phyloP scores from a whole-genome alignment of 2,113 vertebrate species.

The Tapirus terrestris region DNA sequence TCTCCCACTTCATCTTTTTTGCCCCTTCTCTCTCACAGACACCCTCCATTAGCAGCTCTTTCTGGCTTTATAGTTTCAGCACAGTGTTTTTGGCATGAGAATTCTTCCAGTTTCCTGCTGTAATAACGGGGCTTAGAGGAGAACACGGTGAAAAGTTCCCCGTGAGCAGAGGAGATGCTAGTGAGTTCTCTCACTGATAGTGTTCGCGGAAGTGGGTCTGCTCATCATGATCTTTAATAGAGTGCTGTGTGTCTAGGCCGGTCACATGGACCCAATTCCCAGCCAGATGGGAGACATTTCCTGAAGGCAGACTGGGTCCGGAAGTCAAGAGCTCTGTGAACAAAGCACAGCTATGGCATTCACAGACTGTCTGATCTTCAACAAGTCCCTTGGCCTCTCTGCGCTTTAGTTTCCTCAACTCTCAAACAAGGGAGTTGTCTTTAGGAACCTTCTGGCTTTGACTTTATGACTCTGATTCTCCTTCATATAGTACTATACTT shows the following conservation, averaged over 20 bases:
- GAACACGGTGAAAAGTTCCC: background rate
- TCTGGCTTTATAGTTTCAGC: slow-evolving; percentile 2
- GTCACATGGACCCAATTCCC: background rate
- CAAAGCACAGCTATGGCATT: background rate
- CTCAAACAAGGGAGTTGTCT: background rate
- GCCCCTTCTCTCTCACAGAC: background rate
- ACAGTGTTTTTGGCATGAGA: background rate
- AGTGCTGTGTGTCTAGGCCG: background rate
- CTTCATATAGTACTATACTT: background rate
- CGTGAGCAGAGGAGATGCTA: background rate
- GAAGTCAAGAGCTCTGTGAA: background rate
- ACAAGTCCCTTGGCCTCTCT: background rate
- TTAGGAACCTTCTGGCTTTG: background rate
- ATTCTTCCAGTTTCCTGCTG: slow-evolving; percentile 49
- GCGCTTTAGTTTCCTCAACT: background rate
- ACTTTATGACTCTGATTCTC: background rate
- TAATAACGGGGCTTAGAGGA: background rate
- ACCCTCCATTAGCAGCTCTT: background rate
- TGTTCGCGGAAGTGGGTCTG: background rate
- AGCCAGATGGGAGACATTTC: background rate
- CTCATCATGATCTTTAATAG: background rate
- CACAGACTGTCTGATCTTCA: background rate
- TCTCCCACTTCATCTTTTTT: background rate
- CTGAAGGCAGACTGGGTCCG: background rate
- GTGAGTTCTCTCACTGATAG: background rate